Percentiles rank a stretch among this genome's conserved stretches.
Conservation (phyloP, 2,113 vertebrate genomes). For the Noturus placidus region DNA sequence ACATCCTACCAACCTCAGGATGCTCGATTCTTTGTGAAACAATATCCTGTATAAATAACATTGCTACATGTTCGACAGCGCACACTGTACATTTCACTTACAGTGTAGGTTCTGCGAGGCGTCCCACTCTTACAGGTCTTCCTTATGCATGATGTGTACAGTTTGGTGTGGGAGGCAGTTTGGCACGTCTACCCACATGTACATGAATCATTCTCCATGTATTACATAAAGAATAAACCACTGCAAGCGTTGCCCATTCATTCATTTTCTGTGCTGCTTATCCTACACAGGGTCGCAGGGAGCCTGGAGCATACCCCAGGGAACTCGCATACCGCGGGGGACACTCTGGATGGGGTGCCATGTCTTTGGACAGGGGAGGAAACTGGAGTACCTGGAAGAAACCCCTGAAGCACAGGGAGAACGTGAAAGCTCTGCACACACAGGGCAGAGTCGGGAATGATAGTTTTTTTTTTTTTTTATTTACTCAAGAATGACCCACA, state of each 20-base stretch:
- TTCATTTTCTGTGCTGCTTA: too few relatives aligned
- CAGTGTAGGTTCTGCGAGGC: background rate
- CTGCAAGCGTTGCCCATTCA: background rate
- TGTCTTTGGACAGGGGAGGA: too few relatives aligned
- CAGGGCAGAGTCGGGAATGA: too few relatives aligned
- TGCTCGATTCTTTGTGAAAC: background rate
- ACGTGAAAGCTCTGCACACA: too few relatives aligned
- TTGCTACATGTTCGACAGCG: background rate
- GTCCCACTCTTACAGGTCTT: background rate
- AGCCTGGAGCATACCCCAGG: too few relatives aligned
- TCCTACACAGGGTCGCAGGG: too few relatives aligned
- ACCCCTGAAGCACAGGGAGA: too few relatives aligned
- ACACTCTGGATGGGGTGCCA: too few relatives aligned
- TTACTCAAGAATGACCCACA: background rate
- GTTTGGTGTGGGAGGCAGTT: conserved; percentile 21
- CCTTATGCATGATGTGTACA: conserved; percentile 2
- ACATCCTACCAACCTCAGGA: background rate
- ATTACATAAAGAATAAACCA: conserved; percentile 2
- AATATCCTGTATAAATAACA: background rate
- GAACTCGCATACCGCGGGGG: too few relatives aligned
- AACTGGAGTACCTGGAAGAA: too few relatives aligned
- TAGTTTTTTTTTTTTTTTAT: background rate
- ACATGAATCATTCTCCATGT: conserved; percentile 21
- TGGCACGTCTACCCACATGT: conserved; percentile 14
- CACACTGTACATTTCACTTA: background rate